Percentiles rank a stretch among this genome's conserved stretches.
phyloP scores from a whole-genome alignment of 2,797 vertebrate genomes.

The Squalus acanthias region DNA sequence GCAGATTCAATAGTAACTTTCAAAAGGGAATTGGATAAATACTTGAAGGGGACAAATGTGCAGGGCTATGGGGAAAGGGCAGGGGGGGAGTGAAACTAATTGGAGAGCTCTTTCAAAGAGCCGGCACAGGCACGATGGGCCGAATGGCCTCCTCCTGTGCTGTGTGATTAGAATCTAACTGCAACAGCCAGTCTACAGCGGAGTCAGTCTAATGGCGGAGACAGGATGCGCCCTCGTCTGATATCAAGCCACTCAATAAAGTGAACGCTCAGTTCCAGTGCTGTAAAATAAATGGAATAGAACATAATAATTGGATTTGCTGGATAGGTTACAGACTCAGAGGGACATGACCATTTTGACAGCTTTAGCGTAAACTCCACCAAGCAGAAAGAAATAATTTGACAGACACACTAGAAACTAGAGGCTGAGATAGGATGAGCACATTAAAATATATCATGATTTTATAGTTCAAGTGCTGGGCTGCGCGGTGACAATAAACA shows the following conservation, averaged over 20 bases:
- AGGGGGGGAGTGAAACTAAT: not conserved
- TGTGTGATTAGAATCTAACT: not conserved
- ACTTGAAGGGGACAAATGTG: not conserved
- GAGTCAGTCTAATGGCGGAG: not conserved
- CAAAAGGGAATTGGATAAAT: not conserved
- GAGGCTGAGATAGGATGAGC: not conserved
- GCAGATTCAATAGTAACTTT: not conserved
- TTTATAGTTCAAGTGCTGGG: not conserved
- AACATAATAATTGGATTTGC: not conserved
- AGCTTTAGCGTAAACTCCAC: not conserved
- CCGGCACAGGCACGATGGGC: not conserved
- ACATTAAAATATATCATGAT: not conserved
- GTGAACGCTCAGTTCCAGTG: not conserved
- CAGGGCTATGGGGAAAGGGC: not conserved
- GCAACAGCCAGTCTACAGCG: not conserved
- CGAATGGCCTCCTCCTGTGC: not conserved
- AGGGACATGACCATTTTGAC: not conserved
- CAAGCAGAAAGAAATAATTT: constrained; percentile 7
- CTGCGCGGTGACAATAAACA: not conserved
- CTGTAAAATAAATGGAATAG: constrained; percentile 12
- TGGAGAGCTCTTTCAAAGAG: not conserved
- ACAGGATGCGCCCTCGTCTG: not conserved
- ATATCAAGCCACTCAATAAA: not conserved
- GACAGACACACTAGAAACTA: not conserved
- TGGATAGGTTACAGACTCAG: not conserved